Conservation (phyloP, 2,113 vertebrate species). For the Ammodytes dubius region DNA sequence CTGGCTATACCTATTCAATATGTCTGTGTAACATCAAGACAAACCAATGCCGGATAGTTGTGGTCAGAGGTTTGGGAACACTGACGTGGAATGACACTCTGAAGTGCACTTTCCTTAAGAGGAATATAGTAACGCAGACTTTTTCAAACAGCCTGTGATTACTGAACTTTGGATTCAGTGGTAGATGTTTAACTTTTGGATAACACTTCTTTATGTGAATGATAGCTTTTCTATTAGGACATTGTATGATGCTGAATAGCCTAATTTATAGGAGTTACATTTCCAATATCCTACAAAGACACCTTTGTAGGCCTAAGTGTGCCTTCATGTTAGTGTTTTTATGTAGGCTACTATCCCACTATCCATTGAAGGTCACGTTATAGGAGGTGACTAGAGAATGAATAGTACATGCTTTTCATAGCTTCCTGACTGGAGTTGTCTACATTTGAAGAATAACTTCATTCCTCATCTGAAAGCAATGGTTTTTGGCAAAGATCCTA, state of each 20-base stretch:
- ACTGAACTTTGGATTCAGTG: conserved; percentile 65
- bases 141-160: conserved; percentile 30
- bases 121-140: neutral
- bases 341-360: no score
- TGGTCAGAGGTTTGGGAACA: neutral
- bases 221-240: neutral
- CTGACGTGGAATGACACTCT: neutral
- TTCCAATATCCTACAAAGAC: neutral
- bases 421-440: conserved; percentile 18
- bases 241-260: neutral
- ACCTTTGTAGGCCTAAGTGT: no score
- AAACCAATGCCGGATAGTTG: neutral
- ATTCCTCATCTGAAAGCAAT: conserved; percentile 53
- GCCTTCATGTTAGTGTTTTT: neutral
- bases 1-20: neutral
- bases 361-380: neutral
- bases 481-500: conserved; percentile 38
- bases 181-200: conserved; percentile 68
- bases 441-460: conserved; percentile 5
- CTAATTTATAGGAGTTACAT: neutral
- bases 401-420: conserved; percentile 60
- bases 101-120: neutral
- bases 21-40: neutral
- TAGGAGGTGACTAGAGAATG: neutral
- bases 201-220: conserved; percentile 18